Evolutionary conservation across 2,888 invertebrate genomes (phyloP), one percentile per base, ranked within the genome.

Genomic region (Allacma fusca): DNA sequence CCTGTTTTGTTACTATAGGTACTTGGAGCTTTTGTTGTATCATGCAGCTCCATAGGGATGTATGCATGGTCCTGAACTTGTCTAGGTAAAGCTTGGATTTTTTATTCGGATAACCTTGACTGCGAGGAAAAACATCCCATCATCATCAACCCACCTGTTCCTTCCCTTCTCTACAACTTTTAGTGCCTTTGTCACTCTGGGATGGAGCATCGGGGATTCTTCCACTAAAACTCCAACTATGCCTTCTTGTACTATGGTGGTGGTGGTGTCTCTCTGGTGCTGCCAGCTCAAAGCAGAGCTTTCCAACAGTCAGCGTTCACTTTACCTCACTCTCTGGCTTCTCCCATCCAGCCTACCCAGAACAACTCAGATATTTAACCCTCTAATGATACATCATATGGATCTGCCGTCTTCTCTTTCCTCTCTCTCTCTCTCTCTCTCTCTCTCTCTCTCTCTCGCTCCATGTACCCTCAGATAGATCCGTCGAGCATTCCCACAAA

Each of bases 131-230:
- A 78, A 76, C 80, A 80, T 80, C 76, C 80, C 80, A 79, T 79
- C 77, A 79, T 75, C 75, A 77, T 77, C 79, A 79, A 79, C 78
- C 80, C 80, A 80, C 80, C 80, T 80, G 80, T 80, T 80, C 79
- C 40, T 69, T 79, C 79, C 74, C 75, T 75, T 79, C 68, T 72
- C 64, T 29, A 34, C 68, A 68, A 68, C 57, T 64, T 62, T 67
- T 65, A 74, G 65, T 74, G 44, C 74, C 34, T 64, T 74, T 74
- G 74, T 74, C 65, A 29, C 40, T 73, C 64, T 34, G 23, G 62
- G 65, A 74, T 43, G 24, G 24, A 21, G 50, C 59, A 72, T 74
- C 65, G 74, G 74, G 74, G 74, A 74, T 74, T 74, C 29, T 64
- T 59, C 28, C 59, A 68, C 59, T 59, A 50, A 13, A 50, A 12